phyloP scores from a whole-genome alignment of 1,140 invertebrate genomes.

The Mya arenaria region DNA sequence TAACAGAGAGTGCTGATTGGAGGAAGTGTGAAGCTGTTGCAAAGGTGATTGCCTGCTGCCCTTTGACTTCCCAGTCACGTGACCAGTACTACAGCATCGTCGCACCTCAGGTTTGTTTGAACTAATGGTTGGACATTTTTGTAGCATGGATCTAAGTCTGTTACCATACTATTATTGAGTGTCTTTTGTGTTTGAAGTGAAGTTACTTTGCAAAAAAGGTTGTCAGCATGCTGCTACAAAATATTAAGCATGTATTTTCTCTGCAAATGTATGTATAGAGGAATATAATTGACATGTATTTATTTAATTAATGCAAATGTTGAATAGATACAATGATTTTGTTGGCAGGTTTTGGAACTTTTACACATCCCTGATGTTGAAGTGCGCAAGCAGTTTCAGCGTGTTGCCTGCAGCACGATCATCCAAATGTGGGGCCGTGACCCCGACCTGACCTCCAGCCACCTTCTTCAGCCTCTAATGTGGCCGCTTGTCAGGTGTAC shows the following conservation, averaged over 20 bases:
- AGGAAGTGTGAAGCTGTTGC: conserved; percentile 83
- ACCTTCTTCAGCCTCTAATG: conserved; percentile 60
- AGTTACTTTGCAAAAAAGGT: too few species aligned
- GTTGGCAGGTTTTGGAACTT: conserved; percentile 60
- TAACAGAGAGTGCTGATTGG: conserved; percentile 81
- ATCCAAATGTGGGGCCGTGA: conserved; percentile 47
- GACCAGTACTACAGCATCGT: conserved; percentile 83
- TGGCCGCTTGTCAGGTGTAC: conserved; percentile 53
- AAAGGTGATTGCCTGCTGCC: conserved; percentile 84
- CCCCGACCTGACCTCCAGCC: conserved; percentile 52
- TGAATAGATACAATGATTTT: background rate
- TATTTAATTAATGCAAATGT: too few species aligned
- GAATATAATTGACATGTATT: too few species aligned
- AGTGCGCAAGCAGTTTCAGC: conserved; percentile 53
- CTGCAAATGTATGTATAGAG: too few species aligned
- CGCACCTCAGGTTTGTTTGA: conserved; percentile 75
- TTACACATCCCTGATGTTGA: conserved; percentile 56
- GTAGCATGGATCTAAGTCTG: too few species aligned
- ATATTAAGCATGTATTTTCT: too few species aligned
- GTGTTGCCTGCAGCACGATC: conserved; percentile 64
- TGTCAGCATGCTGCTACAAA: too few species aligned
- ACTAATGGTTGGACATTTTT: too few species aligned
- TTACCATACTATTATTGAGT: too few species aligned
- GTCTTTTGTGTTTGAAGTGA: too few species aligned
- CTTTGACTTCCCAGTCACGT: conserved; percentile 77